Base-by-base conservation (phyloP, 2,113 vertebrate species). In the Myotis davidii region DNA sequence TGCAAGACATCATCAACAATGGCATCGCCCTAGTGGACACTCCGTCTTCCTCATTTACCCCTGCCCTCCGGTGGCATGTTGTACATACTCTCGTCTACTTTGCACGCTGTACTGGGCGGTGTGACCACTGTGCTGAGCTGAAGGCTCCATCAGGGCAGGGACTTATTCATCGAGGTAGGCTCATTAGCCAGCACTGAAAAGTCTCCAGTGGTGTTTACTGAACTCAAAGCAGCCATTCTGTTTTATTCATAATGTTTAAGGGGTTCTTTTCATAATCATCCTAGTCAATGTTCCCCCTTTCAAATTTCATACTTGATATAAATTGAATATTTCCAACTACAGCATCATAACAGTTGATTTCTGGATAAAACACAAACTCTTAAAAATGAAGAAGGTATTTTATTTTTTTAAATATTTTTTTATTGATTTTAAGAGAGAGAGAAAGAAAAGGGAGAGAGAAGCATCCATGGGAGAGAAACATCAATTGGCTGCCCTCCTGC, bases 251-350 rank as follows among this genome's bases (percentile, higher is more conserved):
- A 50, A 84, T 20, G 6, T 81, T 48, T 69, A 59, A 45, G 6
- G 27, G 32, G n/a, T 65, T 32, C 61, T 91, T 97, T 88, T 81
- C 79, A 70, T 42, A 76, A 59, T 29, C 76, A 12, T 45, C 56
- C 72, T 23, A 52, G 76, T n/a, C 85, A 32, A 52, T 48, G 70
- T 84, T 34, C 59, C 7, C 34, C 29, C 42, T 77, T 90, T 56
- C 65, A 56, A 9, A 73, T 34, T 78, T 56, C 25, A 50, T 50
- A 29, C 37, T 21, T 76, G 37, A 65, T 78, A 17, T 78, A n/a
- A 54, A 56, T 45, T 59, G 45, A 67, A 11, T 85, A 65, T 88
- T 85, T 92, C 21, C 17, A 94, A 96, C 59, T 59, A 77, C 12
- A 85, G 16, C 1, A 27, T 65, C n/a, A 2, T 42, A 32, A n/a